These are phyloP conservation scores for Catharus ustulatus DNA, from an alignment of 2,797 vertebrate genomes.

Conservation along the genomic window DNA sequence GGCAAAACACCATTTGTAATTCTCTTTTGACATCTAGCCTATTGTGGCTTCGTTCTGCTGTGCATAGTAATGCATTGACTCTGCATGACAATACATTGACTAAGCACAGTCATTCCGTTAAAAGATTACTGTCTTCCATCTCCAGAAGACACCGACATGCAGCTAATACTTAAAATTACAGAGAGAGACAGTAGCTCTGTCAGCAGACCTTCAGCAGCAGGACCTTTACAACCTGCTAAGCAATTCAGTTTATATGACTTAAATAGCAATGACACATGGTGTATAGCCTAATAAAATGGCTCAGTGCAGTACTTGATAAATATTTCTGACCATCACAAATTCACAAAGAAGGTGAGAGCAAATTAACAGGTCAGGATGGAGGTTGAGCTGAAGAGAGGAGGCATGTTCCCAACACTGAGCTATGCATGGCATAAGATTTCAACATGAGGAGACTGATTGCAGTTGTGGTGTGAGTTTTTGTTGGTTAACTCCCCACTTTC, in stretches of 20 bases:
- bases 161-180: constrained; percentile 38
- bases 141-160: not conserved
- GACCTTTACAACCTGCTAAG: constrained; percentile 15
- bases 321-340: not conserved
- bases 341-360: not conserved
- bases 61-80: constrained; percentile 31
- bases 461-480: not conserved
- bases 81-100: not conserved
- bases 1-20: not conserved
- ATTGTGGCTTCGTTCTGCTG: constrained; percentile 12
- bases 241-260: not conserved
- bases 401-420: not conserved
- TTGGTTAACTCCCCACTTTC: not conserved
- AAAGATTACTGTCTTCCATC: constrained; percentile 27
- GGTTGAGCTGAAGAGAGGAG: not conserved
- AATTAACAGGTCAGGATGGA: not conserved
- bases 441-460: not conserved
- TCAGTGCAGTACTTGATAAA: not conserved
- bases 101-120: not conserved
- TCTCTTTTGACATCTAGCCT: constrained; percentile 21
- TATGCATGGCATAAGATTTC: not conserved
- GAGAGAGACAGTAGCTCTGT: constrained; percentile 16
- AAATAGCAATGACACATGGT: not conserved
- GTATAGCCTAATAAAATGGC: not conserved
- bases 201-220: constrained; percentile 21